A percentile compares a stretch with the other conserved stretches of the same genome.
phyloP scores from a whole-genome alignment of 2,888 invertebrate species.

The Allolobophora icterica region DNA sequence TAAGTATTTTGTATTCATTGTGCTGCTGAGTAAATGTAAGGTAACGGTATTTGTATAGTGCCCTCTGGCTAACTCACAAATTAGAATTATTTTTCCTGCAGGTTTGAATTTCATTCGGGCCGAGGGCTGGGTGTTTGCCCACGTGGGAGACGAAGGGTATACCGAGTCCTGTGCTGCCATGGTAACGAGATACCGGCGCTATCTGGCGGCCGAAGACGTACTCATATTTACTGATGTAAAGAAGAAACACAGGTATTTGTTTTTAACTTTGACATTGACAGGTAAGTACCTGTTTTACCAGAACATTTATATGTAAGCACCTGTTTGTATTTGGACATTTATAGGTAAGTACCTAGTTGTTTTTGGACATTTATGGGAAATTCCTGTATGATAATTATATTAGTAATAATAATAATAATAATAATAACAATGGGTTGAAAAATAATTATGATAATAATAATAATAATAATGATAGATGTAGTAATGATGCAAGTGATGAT shows the following conservation, averaged over 20 bases:
- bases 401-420: too few relatives aligned
- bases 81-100: slow-evolving; percentile 39
- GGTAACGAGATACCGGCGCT: slow-evolving; percentile 74
- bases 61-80: background rate
- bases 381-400: too few relatives aligned
- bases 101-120: slow-evolving; percentile 76
- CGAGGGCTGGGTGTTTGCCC: slow-evolving; percentile 80
- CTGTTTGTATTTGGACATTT: background rate
- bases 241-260: slow-evolving; percentile 77
- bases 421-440: too few relatives aligned
- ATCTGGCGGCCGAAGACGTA: slow-evolving; percentile 75
- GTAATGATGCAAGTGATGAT: too few relatives aligned
- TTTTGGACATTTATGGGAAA: too few relatives aligned
- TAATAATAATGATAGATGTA: too few relatives aligned
- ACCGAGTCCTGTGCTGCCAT: slow-evolving; percentile 79
- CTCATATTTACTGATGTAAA: slow-evolving; percentile 81
- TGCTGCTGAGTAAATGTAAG: too few relatives aligned
- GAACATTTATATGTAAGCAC: background rate
- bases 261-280: background rate
- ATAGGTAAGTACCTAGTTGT: background rate
- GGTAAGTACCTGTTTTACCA: background rate
- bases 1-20: too few relatives aligned
- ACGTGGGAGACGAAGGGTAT: slow-evolving; percentile 82
- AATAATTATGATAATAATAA: too few relatives aligned
- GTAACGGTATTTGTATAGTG: background rate